Evolutionary conservation across 92 coral and sea anemone genomes (phyloP), one percentile per base, ranked within the genome.

Genomic region (Desmophyllum pertusum): DNA sequence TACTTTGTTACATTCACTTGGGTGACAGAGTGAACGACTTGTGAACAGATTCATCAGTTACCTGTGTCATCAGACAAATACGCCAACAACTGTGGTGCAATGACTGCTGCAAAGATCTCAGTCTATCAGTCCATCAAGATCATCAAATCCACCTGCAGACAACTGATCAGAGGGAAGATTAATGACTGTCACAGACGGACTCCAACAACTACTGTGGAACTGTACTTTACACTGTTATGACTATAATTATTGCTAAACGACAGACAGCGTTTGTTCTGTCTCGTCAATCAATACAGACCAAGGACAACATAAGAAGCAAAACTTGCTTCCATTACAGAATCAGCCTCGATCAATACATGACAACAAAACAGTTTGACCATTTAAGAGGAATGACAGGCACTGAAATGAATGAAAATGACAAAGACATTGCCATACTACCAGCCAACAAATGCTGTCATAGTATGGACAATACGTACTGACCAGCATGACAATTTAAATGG

Each of bases 111-210:
- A 78, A 79, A 55, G 78, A 78, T 70, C 89, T 78, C 68, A 51
- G 85, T 41, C 66, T 78, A 73, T 37, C 80, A 87, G 86, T 87
- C 92, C 76, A 88, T 69, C 74, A 83, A 75, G 84, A 83, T 88
- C 85, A 88, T 78, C 68, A 55, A 57, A 40, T 70, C 85, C 82
- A 79, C 92, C 69, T 48, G 88, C 80, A 77, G 81, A 77, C 91
- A 85, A 53, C 84, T 76, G 91, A 33, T 83, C 85, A 65, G 53
- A 81, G 90, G 66, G 71, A 83, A 87, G 81, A 81, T 81, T n/a
- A 88, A 83, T 76, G 91, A 88, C 88, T 83, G 88, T 73, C 85
- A 88, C 91, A 84, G 43, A 43, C n/a, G n/a, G n/a, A n/a, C n/a
- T n/a, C n/a, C n/a, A n/a, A n/a, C n/a, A n/a, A n/a, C n/a, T n/a